Evolutionary conservation across 2,888 invertebrate genomes (phyloP).

Genomic region (Aplocera efformata): DNA sequence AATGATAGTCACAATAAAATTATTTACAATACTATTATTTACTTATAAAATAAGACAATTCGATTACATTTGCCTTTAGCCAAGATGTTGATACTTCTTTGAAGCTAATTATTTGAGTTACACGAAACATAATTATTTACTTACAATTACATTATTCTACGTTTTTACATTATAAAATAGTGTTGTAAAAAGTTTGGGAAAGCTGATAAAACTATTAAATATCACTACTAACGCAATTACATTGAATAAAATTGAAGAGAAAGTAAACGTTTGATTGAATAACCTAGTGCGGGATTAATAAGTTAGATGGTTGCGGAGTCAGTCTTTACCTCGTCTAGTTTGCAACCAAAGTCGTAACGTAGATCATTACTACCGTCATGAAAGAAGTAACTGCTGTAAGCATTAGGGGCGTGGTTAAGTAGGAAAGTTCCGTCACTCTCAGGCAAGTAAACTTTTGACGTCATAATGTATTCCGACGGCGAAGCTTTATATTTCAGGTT

Average conservation of each 20-base stretch:
- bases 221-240: conserved; percentile 28
- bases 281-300: conserved; percentile 38
- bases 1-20: conserved; percentile 46
- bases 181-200: conserved; percentile 50
- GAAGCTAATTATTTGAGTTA: conserved; percentile 50
- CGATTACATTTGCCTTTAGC: conserved; percentile 35
- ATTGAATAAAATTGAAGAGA: conserved; percentile 15
- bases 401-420: conserved; percentile 3
- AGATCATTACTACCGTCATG: conserved; percentile 8
- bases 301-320: conserved; percentile 54
- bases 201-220: conserved; percentile 38
- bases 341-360: conserved; percentile 32
- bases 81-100: conserved; percentile 52
- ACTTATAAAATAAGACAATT: conserved; percentile 32
- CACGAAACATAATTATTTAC: conserved; percentile 33
- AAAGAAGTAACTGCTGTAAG: conserved; percentile 9
- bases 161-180: conserved; percentile 54
- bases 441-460: conserved; percentile 2
- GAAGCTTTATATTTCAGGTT: conserved; percentile 1
- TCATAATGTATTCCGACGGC: background rate
- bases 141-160: conserved; percentile 27
- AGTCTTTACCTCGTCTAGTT: conserved; percentile 68
- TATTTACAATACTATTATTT: no score
- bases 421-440: conserved; percentile 7
- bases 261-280: conserved; percentile 28